Base-by-base conservation (phyloP, 2,797 vertebrate genomes). In the Xenentodon cancila region DNA sequence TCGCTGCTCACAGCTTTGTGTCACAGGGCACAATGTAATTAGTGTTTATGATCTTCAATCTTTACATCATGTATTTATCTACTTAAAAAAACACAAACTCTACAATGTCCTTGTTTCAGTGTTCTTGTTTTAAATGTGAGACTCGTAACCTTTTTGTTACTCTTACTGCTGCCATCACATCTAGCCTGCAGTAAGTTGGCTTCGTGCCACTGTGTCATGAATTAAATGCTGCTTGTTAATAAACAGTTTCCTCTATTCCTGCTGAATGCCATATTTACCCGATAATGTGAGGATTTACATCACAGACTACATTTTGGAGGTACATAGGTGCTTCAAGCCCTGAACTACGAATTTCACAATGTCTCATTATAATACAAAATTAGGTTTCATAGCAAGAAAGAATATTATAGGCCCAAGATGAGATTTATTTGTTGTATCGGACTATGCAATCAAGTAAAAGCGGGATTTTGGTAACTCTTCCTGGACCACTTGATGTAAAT, bases 201-300 rank as follows among this genome's bases (percentile, higher is more conserved):
- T 69, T 53, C 15, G 72, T 49, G 72, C 71, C 21, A 17, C 51
- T 68, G 59, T 88, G 76, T 83, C 78, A 55, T 76, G 59, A 78
- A 88, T 77, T 84, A 82, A 86, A 86, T 63, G 77, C 83, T 87
- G 86, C 82, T 88, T 49, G 45, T 53, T 76, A 81, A 84, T 84
- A 73, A 76, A 79, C 59, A 47, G 67, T 78, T 85, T 75, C 53
- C 66, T 82, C 53, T 53, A 54, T 43, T 71, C 71, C 59, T 52
- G 25, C 25, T 3, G 9, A 51, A 25, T 54, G n/a, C 64, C 2
- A 6, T 64, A 16, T 46, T 46, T 62, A 37, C 34, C 9, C 12
- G 34, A 37, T 13, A 5, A 37, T 37, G 30, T 30, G 4, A 30
- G 30, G 5, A 30, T 30, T 30, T 8, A 8, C 7, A 13, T 37